Conservation (phyloP, 2,113 vertebrate species). For the mouse (Mus musculus) region GRCm39 chrX:99372001-99372500, state of each 20-base stretch:
- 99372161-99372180: not conserved
- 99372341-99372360: not conserved
- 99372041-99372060: too few relatives aligned
- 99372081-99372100: too few relatives aligned
- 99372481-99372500: conserved; percentile 51
- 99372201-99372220: conserved; percentile 46
- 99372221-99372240: conserved; percentile 60
- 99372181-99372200: not conserved
- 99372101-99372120: too few relatives aligned
- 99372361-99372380: not conserved
- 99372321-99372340: not conserved
- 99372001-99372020: too few relatives aligned
- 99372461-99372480: conserved; percentile 39
- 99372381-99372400: not conserved
- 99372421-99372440: conserved; percentile 11
- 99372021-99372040: too few relatives aligned
- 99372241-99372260: conserved; percentile 28
- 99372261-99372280: conserved; percentile 27
- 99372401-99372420: conserved; percentile 29
- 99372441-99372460: conserved; percentile 46
- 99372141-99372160: not conserved
- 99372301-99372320: conserved; percentile 20
- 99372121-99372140: not conserved
- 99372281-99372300: conserved; percentile 12
- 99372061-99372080: too few relatives aligned